Base-by-base conservation (phyloP, 2,888 invertebrate genomes). In the Lasioglossum oenotherae region DNA sequence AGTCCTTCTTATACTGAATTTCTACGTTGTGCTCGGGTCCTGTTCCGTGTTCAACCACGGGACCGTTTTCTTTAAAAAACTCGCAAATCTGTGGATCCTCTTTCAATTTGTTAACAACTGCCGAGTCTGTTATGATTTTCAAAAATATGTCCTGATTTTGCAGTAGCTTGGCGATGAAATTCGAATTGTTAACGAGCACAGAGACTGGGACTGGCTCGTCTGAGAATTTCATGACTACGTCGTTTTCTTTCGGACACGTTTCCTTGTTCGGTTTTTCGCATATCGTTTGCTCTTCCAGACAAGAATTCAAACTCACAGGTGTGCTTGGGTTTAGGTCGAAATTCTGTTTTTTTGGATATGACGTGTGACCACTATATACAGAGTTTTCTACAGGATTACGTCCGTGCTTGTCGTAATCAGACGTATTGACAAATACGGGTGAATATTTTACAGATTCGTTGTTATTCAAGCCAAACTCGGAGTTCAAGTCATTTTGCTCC, bases 31-130 rank as follows among this genome's bases (percentile, higher is more conserved):
- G 72, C 6, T 82, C 73, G n/a, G 86, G 41, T 27, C 81, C 44
- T n/a, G 78, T 5, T 46, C 86, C 85, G 41, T 78, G 80, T 10
- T 91, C 90, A 1, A 41, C 71, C 8, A 41, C 71, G 4, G 75
- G 69, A 8, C 81, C 85, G 44, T 89, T 90, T 35, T 92, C 90
- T 74, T 92, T 89, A 0, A 95, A 83, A 46, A 94, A 91, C 46
- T 92, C 90, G 0, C 90, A 91, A 19, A 94, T 89, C 60, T 92
- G 89, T 3, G 95, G 94, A 91, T 95, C 94, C n/a, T 89, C 81
- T 4, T 91, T 85, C 23, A 95, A 86, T 64, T 90, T 93, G 3
- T 83, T 88, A 0, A 93, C 85, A 19, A 92, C 88, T 38, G 88
- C 91, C 4, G 93, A 91, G 73, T 94, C 91, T 16, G 91, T 90